phyloP scores from a whole-genome alignment of 2,888 invertebrate species.

The Julus scanicus region DNA sequence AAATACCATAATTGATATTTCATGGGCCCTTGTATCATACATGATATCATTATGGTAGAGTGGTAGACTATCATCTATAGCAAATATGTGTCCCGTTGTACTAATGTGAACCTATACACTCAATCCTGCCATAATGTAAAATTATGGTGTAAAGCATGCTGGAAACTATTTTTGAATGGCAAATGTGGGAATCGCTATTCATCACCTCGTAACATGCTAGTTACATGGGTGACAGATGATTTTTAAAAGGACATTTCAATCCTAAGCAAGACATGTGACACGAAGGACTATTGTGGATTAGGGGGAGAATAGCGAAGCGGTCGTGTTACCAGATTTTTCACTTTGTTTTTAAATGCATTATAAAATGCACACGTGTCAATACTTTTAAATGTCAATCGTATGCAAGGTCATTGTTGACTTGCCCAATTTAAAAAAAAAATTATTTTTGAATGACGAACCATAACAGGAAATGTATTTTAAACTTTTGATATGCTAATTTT shows the following conservation, averaged over 20 bases:
- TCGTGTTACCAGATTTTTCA: not conserved
- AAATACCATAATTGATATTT: too few species aligned
- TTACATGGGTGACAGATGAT: not conserved
- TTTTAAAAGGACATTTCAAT: not conserved
- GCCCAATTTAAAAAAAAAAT: not conserved
- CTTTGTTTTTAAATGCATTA: not conserved
- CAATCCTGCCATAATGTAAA: too few species aligned
- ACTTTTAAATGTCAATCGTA: not conserved
- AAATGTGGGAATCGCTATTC: not conserved
- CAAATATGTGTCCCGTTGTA: too few species aligned
- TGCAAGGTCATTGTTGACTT: not conserved
- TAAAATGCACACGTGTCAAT: not conserved
- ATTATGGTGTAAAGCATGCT: too few species aligned
- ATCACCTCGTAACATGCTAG: not conserved
- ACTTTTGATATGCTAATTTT: slow-evolving; percentile 6
- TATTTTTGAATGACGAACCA: slow-evolving; percentile 7
- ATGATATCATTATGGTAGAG: too few species aligned
- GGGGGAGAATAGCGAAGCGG: not conserved
- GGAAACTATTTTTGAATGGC: too few species aligned
- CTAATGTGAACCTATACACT: too few species aligned
- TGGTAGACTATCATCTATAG: too few species aligned
- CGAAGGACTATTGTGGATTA: not conserved
- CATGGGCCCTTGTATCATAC: too few species aligned
- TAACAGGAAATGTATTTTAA: slow-evolving; percentile 10
- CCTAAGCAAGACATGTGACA: not conserved